Base-by-base conservation (phyloP, 2,888 invertebrate genomes). In the Ariolimax columbianus region DNA sequence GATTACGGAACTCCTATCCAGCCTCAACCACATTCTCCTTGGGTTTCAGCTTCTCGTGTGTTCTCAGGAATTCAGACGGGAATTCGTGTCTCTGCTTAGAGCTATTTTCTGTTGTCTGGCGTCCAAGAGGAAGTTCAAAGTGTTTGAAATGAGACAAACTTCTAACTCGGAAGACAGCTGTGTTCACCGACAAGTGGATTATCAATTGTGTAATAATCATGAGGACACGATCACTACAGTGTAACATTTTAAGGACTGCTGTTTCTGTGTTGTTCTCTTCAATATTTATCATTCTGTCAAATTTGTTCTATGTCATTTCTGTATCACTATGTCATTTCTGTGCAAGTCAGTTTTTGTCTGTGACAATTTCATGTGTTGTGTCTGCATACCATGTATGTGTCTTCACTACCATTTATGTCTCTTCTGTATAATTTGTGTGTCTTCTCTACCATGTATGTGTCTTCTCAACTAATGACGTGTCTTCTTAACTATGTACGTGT, bases 121-220 rank as follows among this genome's bases (percentile, higher is more conserved):
- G 1, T 72, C 86, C 36, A 87, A 86, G 77, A 47, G 87, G 19
- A 83, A 84, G 33, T 87, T 88, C n/a, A 88, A 88, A 77, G 85
- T 87, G 26, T 88, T 86, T 66, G 87, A 88, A 72, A 86, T 88
- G 85, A 77, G 88, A 51, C 86, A 83, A 75, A 51, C 78, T 30
- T 75, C 82, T 0, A 78, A 77, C 51, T 75, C 81, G 11, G 84
- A 85, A 23, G 86, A 85, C 9, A 79, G 63, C 11, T 77, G 86
- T n/a, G 63, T 80, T 33, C 55, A 87, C 82, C 86, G 77, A 19
- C 87, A 88, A 51, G 87, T 88, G 26, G 87, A 88, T 75, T 88
- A 88, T 43, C 84, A 88, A 77, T 78, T 84, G 68, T 88, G 88
- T 66, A 88, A 87, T 51, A 87, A 85, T 68, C 78, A 86, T 26